Base-by-base conservation (phyloP, 2,797 vertebrate genomes). In the Silurus aristotelis region DNA sequence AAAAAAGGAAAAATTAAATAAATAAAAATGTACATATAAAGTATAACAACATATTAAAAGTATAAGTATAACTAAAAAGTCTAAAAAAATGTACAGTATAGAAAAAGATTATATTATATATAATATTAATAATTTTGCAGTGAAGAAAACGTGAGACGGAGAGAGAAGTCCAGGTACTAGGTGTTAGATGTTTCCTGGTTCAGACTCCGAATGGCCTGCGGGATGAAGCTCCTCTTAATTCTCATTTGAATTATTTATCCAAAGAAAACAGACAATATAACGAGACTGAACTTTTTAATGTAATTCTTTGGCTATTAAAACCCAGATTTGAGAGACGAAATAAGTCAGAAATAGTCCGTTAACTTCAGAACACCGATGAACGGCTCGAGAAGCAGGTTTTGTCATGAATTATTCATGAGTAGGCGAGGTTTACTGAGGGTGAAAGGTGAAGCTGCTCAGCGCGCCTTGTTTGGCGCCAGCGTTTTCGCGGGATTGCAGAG, bases 381-480 rank as follows among this genome's bases (percentile, higher is more conserved):
- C 13, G 38, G 3, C 38, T 79, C 46, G 19, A 1, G 5, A 20
- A 52, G 70, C 70, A 63, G 1, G 1, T 15, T 15, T 22, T 22
- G 3, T 76, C 0, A 66, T 87, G 63, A 87, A 89, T 91, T 81
- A 90, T 89, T 13, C 0, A 88, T 46, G 3, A 19, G 0, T 13
- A 79, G 88, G 94, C 79, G 90, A 89, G 87, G 92, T 88, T 91
- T 84, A 1, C 0, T 13, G 3, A 63, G 90, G 94, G 94, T 96
- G 93, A 95, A 88, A 96, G 95, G 93, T 94, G 85, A 93, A 87
- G 91, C 91, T 64, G 77, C 87, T 89, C 90, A 90, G 58, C 85
- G 82, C 94, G 92, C 86, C 82, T 92, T 83, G 91, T 96, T 96
- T 96, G 95, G 95, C 95, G 95, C 95, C 94, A 95, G 94, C 89